Base-by-base conservation (phyloP, 2,888 invertebrate species). In the Drosophila neotestacea region DNA sequence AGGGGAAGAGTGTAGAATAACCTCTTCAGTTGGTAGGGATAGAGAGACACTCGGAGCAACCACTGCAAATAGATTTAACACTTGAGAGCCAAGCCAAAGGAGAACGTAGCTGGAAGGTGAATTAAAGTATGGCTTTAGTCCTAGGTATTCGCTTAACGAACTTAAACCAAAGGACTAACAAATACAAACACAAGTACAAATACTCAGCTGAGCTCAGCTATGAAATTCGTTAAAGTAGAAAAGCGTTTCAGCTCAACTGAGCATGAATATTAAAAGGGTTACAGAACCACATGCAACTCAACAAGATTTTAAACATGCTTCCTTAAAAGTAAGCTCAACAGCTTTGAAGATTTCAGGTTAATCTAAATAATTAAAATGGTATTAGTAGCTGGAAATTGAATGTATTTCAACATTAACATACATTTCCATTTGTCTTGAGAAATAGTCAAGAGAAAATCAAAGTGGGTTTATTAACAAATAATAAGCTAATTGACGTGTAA, bases 11-110 rank as follows among this genome's bases (percentile, higher is more conserved):
- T 22, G 22, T 22, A 16, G 16, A 16, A 16, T 16, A 22, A 22
- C 22, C 22, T 22, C 22, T 22, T 22, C 22, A 22, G 22, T 22
- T 3, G 22, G 3, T 22, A 22, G 22, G 22, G 3, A 22, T 4
- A n/a, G 22, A 9, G 6, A 22, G 10, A 62, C 59, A 56, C 59
- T 56, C 44, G 11, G 11, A 52, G 56, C 71, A 50, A 63, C 60
- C 38, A 78, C 72, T 65, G 86, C 72, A 86, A 83, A 82, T 82
- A 86, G 68, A 70, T 71, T 79, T 69, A 81, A 79, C 81, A 81
- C 81, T 79, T 70, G 74, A 77, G 65, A 44, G 65, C 6, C 58
- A 56, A 39, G 13, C 13, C 13, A 62, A 54, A 52, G 59, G 34
- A 55, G 60, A 27, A 41, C 38, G 41, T 6, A 32, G 32, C 32